Base-by-base conservation (phyloP, 2,888 invertebrate species). In the Euplagia quadripunctaria region DNA sequence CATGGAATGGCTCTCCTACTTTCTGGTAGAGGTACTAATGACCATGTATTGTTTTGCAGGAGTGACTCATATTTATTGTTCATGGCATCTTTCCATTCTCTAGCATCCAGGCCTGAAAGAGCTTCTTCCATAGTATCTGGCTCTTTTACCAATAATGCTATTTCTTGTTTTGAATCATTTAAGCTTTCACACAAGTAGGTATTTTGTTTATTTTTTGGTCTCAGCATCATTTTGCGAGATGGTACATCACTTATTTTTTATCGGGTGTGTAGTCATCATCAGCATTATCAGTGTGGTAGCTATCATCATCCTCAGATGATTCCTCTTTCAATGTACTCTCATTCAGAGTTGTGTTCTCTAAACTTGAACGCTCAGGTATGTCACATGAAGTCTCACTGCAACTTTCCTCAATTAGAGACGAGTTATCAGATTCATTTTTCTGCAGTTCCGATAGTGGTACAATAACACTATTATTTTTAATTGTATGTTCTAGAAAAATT, bases 11-110 rank as follows among this genome's bases (percentile, higher is more conserved):
- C n/a, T 81, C 68, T 55, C 55, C 8, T 49, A 12, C 8, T 12
- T 12, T 49, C 49, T 2, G 49, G 49, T 8, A 49, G 43, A 43
- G 43, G 8, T 49, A 49, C 49, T 49, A 49, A 49, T 49, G 49
- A 6, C 49, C 49, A 49, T 49, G 55, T 68, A 55, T 68, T 55
- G 55, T 55, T 68, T n/a, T 55, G 67, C 12, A 81, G 43, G n/a
- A 85, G 70, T 5, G 84, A 82, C 14, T 82, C 43, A 65, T 76
- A 81, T 67, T 85, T 83, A 12, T 74, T 75, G 17, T 82, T 52
- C 80, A 84, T 84, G 6, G 85, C 85, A 52, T 75, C 73, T 69
- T 72, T 77, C 83, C 83, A 84, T 46, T 80, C 64, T 65, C 73
- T 72, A 55, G 80, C 72, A 12, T 73, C 70, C n/a, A 67, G 43